Evolutionary conservation across 53 echinoderm and acorn worm genomes (phyloP).

Genomic region (Pentamera pediparva): DNA sequence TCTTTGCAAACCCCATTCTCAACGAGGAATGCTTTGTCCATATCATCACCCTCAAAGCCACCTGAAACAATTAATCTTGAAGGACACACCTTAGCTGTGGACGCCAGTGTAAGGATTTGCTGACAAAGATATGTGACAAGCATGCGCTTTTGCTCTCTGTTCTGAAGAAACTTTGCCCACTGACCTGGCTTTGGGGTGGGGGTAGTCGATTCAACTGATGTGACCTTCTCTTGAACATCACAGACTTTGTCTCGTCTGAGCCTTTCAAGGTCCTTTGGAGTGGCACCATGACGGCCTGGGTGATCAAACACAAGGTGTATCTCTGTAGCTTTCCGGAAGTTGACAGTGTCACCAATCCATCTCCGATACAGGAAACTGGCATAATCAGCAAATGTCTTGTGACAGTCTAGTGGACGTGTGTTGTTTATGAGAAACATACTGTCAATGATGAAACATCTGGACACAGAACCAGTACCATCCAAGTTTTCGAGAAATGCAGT

Average conservation of each 20-base stretch:
- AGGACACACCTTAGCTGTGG: not conserved
- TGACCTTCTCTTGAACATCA: not conserved
- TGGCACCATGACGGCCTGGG: constrained; percentile 25
- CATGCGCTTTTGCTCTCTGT: not conserved
- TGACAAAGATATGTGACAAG: constrained; percentile 8
- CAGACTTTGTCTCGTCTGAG: constrained; percentile 10
- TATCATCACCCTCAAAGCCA: constrained; percentile 35
- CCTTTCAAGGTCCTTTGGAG: constrained; percentile 35
- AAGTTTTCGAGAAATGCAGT: not conserved
- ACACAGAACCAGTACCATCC: not conserved
- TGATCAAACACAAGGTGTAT: constrained; percentile 14
- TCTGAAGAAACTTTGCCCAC: not conserved
- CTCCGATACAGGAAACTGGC: constrained; percentile 19
- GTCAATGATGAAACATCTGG: constrained; percentile 24
- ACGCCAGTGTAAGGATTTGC: not conserved
- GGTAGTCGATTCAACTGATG: not conserved
- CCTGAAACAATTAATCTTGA: constrained; percentile 9
- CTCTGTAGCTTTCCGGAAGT: constrained; percentile 12
- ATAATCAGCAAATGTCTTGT: constrained; percentile 40
- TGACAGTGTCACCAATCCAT: constrained; percentile 20
- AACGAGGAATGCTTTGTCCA: constrained; percentile 18
- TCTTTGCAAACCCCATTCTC: not conserved
- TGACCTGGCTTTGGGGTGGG: not conserved
- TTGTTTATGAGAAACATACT: constrained; percentile 34
- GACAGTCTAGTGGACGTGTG: constrained; percentile 22